phyloP scores from a whole-genome alignment of 2,113 vertebrate species.

The Tachuris rubrigastra region DNA sequence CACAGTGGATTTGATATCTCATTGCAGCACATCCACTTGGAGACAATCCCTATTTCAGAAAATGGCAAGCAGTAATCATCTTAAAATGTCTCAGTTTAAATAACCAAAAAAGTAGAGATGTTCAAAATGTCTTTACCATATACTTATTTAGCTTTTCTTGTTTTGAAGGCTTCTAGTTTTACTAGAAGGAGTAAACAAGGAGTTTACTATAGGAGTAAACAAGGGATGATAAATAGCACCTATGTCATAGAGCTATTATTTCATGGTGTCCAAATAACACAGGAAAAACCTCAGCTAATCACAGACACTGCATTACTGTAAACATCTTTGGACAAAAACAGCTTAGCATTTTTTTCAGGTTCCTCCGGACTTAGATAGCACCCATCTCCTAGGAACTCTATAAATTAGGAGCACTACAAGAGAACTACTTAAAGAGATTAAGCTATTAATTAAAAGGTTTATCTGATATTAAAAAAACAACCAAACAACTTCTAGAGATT shows the following conservation, averaged over 20 bases:
- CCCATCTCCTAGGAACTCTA: neutral
- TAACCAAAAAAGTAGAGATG: neutral
- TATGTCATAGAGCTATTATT: neutral
- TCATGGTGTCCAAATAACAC: neutral
- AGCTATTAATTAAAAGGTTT: neutral
- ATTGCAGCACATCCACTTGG: neutral
- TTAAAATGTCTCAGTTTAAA: neutral
- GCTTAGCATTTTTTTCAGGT: neutral
- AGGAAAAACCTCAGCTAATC: neutral
- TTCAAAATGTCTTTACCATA: neutral
- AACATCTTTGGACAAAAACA: neutral
- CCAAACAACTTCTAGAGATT: neutral
- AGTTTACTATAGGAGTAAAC: neutral
- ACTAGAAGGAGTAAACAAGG: too few species aligned
- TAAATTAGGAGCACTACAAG: neutral
- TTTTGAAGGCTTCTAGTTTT: neutral
- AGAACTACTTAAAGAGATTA: neutral
- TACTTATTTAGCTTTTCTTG: neutral
- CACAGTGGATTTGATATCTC: neutral
- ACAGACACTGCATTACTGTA: neutral
- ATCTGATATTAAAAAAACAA: neutral
- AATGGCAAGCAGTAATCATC: neutral
- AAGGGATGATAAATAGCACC: neutral
- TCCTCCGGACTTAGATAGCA: neutral
- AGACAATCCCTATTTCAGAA: neutral